A percentile compares a stretch with the other conserved stretches of the same genome.
These are phyloP conservation scores for Argynnis bischoffii DNA, from an alignment of 2,888 invertebrate species.

Conservation along the genomic window DNA sequence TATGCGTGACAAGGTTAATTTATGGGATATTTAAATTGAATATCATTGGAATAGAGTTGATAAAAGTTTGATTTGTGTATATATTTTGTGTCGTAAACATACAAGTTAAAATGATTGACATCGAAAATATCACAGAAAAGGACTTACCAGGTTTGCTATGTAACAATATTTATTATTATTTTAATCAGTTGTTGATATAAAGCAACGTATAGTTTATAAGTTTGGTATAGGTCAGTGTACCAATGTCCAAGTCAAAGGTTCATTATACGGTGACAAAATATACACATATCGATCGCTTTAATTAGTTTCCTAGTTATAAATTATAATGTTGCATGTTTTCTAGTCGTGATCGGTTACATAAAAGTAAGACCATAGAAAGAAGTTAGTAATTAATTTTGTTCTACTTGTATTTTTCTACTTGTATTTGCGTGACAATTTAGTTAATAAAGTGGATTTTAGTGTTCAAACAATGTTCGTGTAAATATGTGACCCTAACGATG, in stretches of 20 bases:
- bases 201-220: not conserved
- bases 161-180: too few species aligned
- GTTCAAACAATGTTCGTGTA: not conserved
- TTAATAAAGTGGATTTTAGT: not conserved
- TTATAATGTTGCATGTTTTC: slow-evolving; percentile 7
- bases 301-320: not conserved
- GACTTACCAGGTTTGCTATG: slow-evolving; percentile 43
- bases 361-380: slow-evolving; percentile 6
- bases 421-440: slow-evolving; percentile 9
- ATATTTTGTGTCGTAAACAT: slow-evolving; percentile 27
- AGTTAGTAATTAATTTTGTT: slow-evolving; percentile 11
- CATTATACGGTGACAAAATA: slow-evolving; percentile 14
- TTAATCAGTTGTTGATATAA: not conserved
- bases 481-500: too few species aligned
- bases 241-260: slow-evolving; percentile 3
- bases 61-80: slow-evolving; percentile 39
- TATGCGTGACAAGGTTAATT: slow-evolving; percentile 54
- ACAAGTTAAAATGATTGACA: slow-evolving; percentile 50
- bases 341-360: slow-evolving; percentile 6
- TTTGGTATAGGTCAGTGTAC: slow-evolving; percentile 16
- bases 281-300: slow-evolving; percentile 11
- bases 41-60: slow-evolving; percentile 42
- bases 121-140: slow-evolving; percentile 45
- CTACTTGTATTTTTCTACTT: too few species aligned
- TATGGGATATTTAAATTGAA: slow-evolving; percentile 48